phyloP scores from a whole-genome alignment of 2,113 vertebrate genomes.

The Equus przewalskii region DNA sequence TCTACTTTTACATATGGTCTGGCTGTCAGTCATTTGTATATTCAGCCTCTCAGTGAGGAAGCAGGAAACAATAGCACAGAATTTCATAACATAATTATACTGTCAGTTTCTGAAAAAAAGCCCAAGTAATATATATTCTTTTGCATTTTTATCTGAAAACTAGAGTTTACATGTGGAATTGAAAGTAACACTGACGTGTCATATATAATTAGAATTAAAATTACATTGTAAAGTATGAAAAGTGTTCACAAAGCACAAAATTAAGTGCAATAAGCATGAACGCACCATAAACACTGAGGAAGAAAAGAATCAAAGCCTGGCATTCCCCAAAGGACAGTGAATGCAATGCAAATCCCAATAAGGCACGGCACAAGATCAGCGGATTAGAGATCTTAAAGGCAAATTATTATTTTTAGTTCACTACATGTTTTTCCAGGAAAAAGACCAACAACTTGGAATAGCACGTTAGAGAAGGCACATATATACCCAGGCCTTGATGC shows the following conservation, averaged over 20 bases:
- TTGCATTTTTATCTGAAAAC: not conserved
- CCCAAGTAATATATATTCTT: not conserved
- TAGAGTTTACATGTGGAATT: not conserved
- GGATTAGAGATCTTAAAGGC: not conserved
- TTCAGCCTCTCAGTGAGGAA: not conserved
- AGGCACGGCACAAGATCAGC: not conserved
- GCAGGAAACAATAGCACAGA: not conserved
- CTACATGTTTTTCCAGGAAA: not conserved
- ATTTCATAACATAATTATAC: conserved; percentile 28
- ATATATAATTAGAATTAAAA: conserved; percentile 27
- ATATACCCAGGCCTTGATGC: not conserved
- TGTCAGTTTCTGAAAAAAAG: conserved; percentile 25
- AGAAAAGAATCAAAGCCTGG: not conserved
- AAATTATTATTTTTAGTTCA: not conserved
- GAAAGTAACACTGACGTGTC: not conserved
- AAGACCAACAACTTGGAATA: not conserved
- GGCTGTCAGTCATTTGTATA: not conserved
- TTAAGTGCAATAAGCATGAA: not conserved
- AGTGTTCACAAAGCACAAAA: not conserved
- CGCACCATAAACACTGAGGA: not conserved
- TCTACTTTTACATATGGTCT: not conserved
- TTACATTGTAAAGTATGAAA: conserved; percentile 40
- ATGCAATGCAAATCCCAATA: conserved; percentile 16
- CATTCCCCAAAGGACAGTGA: not conserved
- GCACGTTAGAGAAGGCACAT: not conserved